Base-by-base conservation (phyloP, 2,888 invertebrate genomes). In the Beris morrisii region DNA sequence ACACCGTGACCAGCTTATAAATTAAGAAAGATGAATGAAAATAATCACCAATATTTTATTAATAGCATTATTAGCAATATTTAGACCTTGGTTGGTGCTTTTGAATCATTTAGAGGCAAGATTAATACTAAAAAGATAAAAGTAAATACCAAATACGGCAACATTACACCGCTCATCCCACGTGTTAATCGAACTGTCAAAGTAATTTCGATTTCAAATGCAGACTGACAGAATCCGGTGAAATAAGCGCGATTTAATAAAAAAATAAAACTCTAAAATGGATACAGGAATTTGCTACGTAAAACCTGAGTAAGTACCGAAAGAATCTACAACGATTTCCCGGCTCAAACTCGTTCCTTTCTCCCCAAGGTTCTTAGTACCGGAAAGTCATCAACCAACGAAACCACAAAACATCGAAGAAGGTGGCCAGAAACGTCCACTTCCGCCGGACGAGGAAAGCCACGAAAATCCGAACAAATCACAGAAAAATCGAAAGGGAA, bases 231-330 rank as follows among this genome's bases (percentile, higher is more conserved):
- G n/a, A n/a, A 48, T n/a, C 48, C 15, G 5, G 15, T 48, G 48
- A 48, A 5, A n/a, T n/a, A n/a, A n/a, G n/a, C n/a, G n/a, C n/a
- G n/a, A n/a, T n/a, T n/a, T n/a, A n/a, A n/a, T n/a, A n/a, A n/a
- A n/a, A n/a, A n/a, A n/a, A n/a, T n/a, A n/a, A 38, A 38, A 38
- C 38, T 38, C 9, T 3, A 38, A 5, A 45, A 54, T 50, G 79
- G 79, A 79, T 69, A 71, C 75, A 13, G 79, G 79, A 12, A 79
- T 79, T 73, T 80, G 79, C 63, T 79, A 76, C 54, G 79, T 80
- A 58, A 80, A 80, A 69, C 69, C 69, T 31, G 67, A 73, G 74
- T 70, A 46, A 59, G 4, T 30, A 30, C 32, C 3, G 1, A 1
- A 38, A 38, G 4, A 1, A 38, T 1, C 38, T 38, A 3, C 38